Conservation (phyloP, 53 echinoderm and acorn worm species). For the Actinopyga echinites region DNA sequence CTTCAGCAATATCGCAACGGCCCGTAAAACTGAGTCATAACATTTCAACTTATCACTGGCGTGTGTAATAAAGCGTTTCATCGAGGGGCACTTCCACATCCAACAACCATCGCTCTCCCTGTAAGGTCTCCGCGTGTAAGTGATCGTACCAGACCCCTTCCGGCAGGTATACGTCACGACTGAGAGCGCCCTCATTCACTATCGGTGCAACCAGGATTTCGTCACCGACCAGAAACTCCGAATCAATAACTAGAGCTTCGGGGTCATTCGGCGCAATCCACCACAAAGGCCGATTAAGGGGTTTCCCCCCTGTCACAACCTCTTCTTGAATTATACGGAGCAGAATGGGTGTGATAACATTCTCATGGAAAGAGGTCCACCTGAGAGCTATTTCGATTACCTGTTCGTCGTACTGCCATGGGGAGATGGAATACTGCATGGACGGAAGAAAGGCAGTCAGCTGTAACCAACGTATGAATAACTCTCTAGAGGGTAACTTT, state of each 20-base stretch:
- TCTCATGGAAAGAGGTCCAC: slow-evolving; percentile 85
- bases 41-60: background rate
- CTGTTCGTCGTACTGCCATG: slow-evolving; percentile 90
- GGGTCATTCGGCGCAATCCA: slow-evolving; percentile 83
- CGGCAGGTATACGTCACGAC: slow-evolving; percentile 81
- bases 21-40: no score
- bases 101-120: slow-evolving; percentile 67
- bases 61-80: slow-evolving; percentile 67
- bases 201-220: slow-evolving; percentile 87
- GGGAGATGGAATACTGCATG: slow-evolving; percentile 96
- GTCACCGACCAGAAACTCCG: slow-evolving; percentile 84
- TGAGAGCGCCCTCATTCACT: slow-evolving; percentile 57
- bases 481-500: slow-evolving; percentile 66
- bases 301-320: slow-evolving; percentile 60
- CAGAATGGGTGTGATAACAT: slow-evolving; percentile 72
- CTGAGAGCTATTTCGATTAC: slow-evolving; percentile 70
- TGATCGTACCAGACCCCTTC: slow-evolving; percentile 62
- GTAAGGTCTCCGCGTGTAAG: slow-evolving; percentile 18
- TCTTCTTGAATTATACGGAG: slow-evolving; percentile 62
- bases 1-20: no score
- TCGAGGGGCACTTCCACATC: slow-evolving; percentile 68
- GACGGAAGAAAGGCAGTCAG: slow-evolving; percentile 88
- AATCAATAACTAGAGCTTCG: slow-evolving; percentile 63
- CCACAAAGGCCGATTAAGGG: slow-evolving; percentile 84
- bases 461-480: slow-evolving; percentile 90